Conservation (phyloP, 1,140 invertebrate species). For the Ceratoteleas bidentatus region DNA sequence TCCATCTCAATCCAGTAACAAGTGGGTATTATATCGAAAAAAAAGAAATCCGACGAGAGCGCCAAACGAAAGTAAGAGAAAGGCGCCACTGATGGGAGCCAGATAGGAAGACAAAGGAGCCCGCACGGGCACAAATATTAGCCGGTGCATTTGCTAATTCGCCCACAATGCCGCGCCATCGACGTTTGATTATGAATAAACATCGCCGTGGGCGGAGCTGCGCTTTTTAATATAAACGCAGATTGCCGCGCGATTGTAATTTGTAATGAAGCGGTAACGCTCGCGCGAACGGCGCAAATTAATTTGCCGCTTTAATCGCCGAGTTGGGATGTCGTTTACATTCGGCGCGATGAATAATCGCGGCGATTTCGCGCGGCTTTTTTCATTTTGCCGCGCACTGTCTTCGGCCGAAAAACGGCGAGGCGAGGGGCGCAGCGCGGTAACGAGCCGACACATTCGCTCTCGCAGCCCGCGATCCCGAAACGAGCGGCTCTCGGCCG, state of each 20-base stretch:
- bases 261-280: constrained; percentile 19
- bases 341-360: constrained; percentile 37
- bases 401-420: constrained; percentile 26
- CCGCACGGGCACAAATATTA: constrained; percentile 10
- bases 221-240: constrained; percentile 16
- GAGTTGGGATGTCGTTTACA: constrained; percentile 27
- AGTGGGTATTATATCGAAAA: constrained; percentile 61
- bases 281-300: constrained; percentile 31
- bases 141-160: constrained; percentile 7
- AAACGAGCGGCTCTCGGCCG: constrained; percentile 9
- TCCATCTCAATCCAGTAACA: constrained; percentile 59
- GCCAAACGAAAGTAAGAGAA: constrained; percentile 40
- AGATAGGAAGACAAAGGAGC: constrained; percentile 16
- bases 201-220: background rate
- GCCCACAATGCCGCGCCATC: background rate
- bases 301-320: constrained; percentile 37
- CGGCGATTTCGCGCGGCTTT: constrained; percentile 39
- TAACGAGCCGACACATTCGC: constrained; percentile 26
- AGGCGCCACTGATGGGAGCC: constrained; percentile 23
- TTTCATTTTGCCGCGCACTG: constrained; percentile 32
- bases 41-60: constrained; percentile 6
- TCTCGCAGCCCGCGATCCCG: constrained; percentile 9
- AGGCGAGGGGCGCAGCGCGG: background rate
- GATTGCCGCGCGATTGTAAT: constrained; percentile 17
- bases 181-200: constrained; percentile 29